Percentiles rank a stretch among this genome's conserved stretches.
phyloP scores from a whole-genome alignment of 2,113 vertebrate species.

The Zosterops borbonicus region DNA sequence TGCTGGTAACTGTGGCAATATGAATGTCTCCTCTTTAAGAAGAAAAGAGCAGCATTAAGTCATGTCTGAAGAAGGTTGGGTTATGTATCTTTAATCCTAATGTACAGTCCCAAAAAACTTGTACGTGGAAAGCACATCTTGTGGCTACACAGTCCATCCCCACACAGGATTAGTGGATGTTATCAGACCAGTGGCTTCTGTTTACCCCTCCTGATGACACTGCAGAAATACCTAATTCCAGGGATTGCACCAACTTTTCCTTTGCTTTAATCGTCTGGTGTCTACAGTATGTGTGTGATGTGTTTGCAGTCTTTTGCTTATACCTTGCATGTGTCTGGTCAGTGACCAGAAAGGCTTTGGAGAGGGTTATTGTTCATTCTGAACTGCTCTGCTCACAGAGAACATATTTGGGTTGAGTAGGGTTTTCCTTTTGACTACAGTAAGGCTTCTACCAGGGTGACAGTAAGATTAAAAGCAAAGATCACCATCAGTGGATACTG shows the following conservation, averaged over 20 bases:
- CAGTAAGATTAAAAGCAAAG: not conserved
- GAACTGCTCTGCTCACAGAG: not conserved
- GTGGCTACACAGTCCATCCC: not conserved
- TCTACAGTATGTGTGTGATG: not conserved
- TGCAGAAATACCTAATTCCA: not conserved
- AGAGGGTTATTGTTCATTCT: not conserved
- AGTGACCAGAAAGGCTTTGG: not conserved
- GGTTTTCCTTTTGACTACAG: not conserved
- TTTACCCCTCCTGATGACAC: not conserved
- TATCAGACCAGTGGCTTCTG: not conserved
- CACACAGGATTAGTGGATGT: not conserved
- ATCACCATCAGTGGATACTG: not conserved
- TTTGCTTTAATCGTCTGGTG: not conserved
- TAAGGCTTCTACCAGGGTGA: not conserved
- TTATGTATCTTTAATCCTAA: not conserved
- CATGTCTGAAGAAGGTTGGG: not conserved
- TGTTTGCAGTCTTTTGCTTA: not conserved
- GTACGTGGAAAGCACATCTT: not conserved
- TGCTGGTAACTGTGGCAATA: not conserved
- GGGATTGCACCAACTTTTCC: not conserved
- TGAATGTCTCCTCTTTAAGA: not conserved
- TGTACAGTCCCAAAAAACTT: not conserved
- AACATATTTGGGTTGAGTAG: not conserved
- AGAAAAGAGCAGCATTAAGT: not conserved
- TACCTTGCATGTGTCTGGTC: not conserved